Evolutionary conservation across 2,888 invertebrate genomes (phyloP), one percentile per base, ranked within the genome.

Genomic region (Phragmatobia fuliginosa): DNA sequence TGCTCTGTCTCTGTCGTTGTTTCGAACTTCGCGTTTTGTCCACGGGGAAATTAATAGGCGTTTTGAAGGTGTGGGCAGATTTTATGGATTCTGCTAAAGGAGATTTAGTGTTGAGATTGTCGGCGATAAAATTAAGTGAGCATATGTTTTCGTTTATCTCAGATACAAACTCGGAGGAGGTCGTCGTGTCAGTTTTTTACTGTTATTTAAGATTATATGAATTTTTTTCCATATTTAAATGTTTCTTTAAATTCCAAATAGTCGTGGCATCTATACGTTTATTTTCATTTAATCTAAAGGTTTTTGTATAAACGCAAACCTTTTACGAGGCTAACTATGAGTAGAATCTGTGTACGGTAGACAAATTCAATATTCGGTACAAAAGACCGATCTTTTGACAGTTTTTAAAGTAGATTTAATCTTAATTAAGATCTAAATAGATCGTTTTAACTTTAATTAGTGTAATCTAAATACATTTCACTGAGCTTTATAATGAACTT

Each of bases 1-100:
- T 82, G 81, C 77, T 87, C 81, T 76, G 83, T 87, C 87, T 84
- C 83, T 84, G 86, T 87, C 87, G 80, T 76, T 82, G 81, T 79
- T 77, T 81, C 82, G 82, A 78, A 81, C 78, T 78, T 75, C 72
- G 77, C 75, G 82, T 79, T 83, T 83, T 82, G 83, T 81, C 79
- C 77, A 74, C 68, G 73, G 74, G 74, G 78, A 80, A 81, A 82
- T 82, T 82, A 82, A 82, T 82, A 77, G 81, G 74, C 82, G 71
- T 70, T 78, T 71, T 71, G 69, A 80, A 81, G 80, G 81, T 81
- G 81, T 81, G 81, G 81, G 81, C 81, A 76, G 81, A 81, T 80
- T 81, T 81, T 81, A 81, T 81, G 81, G 78, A 81, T 81, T 80
- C 81, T 78, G 81, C 75, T 81, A 78, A 81, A 81, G 74, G 80